Base-by-base conservation (phyloP, 2,888 invertebrate species). In the Ashinkailepas kermadecensis region DNA sequence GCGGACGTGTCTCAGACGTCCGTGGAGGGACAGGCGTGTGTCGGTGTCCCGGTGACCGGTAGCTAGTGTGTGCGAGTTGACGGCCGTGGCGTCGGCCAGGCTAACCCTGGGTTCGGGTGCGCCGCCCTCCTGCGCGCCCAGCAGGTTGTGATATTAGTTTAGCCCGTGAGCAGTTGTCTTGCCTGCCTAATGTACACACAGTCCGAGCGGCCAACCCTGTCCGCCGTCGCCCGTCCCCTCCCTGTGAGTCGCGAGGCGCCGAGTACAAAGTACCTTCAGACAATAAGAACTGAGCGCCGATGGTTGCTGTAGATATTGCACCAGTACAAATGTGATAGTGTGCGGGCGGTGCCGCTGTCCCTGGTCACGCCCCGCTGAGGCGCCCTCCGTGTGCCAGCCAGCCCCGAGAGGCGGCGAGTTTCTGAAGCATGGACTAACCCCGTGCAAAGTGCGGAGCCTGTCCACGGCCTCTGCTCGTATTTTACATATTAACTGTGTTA, bases 401-500 rank as follows among this genome's bases (percentile, higher is more conserved):
- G 39, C 39, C 39, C 15, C 11, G 10, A 8, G n/a, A 4, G 74
- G 74, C 70, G 23, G 54, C n/a, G 2, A 0, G 54, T 39, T 74
- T 54, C 54, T 74, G 74, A 74, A 54, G 0, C 25, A 18, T 54
- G 74, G 54, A 74, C 74, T 74, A 74, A 54, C 74, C 12, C 74
- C 74, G 74, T 74, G 74, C 74, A 54, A 74, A 2, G 74, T 10
- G 65, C 15, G 65, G 11, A 11, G 21, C 15, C 21, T 11, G 10
- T 23, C 23, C 23, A 23, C 23, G 23, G 65, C 65, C 11, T 9
- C 13, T 18, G 25, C 67, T 78, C 21, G 78, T 58, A 18, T 78
- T 78, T 78, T 78, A 58, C 78, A 58, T 78, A 78, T 78, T 78
- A 58, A 58, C 78, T 78, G 57, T 74, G 74, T 74, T 74, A 74